Evolutionary conservation across 2,888 invertebrate species (phyloP).

Genomic region (Atethmia centrago): DNA sequence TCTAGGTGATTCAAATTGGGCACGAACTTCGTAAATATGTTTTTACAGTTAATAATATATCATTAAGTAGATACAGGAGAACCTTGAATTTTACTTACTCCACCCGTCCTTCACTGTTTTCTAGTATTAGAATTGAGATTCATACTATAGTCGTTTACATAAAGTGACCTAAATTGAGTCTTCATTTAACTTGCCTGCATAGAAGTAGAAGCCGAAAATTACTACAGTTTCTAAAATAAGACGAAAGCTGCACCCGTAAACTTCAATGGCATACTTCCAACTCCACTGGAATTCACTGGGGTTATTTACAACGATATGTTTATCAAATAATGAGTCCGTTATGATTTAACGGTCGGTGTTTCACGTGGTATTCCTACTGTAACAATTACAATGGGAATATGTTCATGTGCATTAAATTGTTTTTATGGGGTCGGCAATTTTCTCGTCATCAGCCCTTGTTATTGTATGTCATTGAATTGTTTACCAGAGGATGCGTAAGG

Average conservation of each 20-base stretch:
- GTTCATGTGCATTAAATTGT: constrained; percentile 34
- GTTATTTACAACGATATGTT: constrained; percentile 50
- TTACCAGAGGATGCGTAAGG: constrained; percentile 11
- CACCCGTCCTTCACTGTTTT: neutral
- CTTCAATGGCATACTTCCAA: constrained; percentile 60
- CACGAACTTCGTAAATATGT: constrained; percentile 1
- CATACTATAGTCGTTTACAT: no score
- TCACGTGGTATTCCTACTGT: constrained; percentile 23
- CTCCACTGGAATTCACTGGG: constrained; percentile 51
- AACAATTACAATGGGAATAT: constrained; percentile 24
- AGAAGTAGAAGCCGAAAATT: constrained; percentile 21
- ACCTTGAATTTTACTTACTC: constrained; percentile 12
- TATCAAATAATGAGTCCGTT: constrained; percentile 57
- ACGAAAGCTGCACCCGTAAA: constrained; percentile 40
- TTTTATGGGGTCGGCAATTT: constrained; percentile 10
- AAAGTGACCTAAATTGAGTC: constrained; percentile 52
- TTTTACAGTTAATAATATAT: neutral
- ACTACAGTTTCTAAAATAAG: constrained; percentile 53
- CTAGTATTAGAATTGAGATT: neutral
- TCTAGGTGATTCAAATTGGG: constrained; percentile 10
- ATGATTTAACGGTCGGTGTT: constrained; percentile 37
- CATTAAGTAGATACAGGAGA: neutral
- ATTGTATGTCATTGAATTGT: constrained; percentile 25
- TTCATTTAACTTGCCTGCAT: constrained; percentile 24
- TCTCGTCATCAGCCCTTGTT: constrained; percentile 3